A percentile compares a stretch with the other conserved stretches of the same genome.
Evolutionary conservation across 2,113 vertebrate genomes (phyloP).

Genomic region (Chionomys nivalis): DNA sequence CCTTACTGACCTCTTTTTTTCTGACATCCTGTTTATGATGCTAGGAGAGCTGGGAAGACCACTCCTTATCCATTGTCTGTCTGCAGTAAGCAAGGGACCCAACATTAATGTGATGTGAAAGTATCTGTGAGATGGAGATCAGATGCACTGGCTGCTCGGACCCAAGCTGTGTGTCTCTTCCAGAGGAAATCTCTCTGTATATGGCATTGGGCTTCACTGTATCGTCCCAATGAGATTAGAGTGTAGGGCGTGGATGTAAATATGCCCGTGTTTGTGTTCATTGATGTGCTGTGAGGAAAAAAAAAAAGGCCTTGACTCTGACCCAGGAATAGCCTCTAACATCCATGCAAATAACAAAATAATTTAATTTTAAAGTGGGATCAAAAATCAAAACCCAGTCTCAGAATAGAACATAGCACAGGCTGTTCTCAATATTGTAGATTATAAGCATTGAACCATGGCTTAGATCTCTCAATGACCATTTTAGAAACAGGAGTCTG

Average conservation of each 20-base stretch:
- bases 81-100: background rate
- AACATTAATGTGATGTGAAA: background rate
- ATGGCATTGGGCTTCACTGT: background rate
- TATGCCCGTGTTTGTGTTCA: background rate
- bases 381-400: background rate
- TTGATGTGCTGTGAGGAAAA: background rate
- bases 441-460: background rate
- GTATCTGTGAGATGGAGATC: background rate
- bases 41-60: background rate
- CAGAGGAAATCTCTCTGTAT: background rate
- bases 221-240: background rate
- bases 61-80: background rate
- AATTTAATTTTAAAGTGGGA: constrained; percentile 9
- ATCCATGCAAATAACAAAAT: background rate
- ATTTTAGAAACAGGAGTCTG: background rate
- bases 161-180: background rate
- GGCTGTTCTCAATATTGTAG: background rate
- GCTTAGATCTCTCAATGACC: background rate
- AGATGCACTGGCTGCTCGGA: background rate
- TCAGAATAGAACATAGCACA: background rate
- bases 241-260: background rate
- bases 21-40: background rate
- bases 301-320: background rate
- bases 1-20: background rate
- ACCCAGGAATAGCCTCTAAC: background rate